These are phyloP conservation scores for Athalia cordata DNA, from an alignment of 2,888 invertebrate species.

Conservation along the genomic window DNA sequence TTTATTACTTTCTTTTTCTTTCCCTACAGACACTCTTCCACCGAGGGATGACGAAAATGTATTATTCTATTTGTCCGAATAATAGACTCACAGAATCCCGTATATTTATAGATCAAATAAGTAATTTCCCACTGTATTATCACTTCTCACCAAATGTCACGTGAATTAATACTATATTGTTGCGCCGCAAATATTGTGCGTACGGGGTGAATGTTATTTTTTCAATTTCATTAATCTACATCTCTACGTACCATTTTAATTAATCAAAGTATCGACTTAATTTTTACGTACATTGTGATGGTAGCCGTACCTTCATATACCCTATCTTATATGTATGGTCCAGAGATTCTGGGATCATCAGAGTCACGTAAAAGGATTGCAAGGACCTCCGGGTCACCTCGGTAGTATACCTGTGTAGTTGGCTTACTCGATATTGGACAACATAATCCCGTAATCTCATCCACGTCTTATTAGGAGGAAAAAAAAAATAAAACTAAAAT, in stretches of 20 bases:
- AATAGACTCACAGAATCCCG: conserved; percentile 4
- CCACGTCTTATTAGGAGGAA: conserved; percentile 52
- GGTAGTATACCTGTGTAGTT: conserved; percentile 49
- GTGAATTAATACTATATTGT: no score
- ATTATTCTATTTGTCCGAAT: conserved; percentile 19
- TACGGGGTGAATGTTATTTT: no score
- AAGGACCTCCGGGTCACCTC: conserved; percentile 52
- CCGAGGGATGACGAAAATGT: neutral
- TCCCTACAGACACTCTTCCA: no score
- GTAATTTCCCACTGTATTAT: conserved; percentile 15
- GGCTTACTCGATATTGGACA: conserved; percentile 59
- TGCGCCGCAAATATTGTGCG: no score
- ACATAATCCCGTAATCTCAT: conserved; percentile 65
- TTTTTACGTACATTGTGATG: no score
- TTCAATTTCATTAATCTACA: no score
- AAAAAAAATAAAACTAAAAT: neutral
- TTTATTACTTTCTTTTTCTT: no score
- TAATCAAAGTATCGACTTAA: no score
- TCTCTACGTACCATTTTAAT: no score
- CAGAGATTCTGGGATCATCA: conserved; percentile 17
- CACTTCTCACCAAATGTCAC: neutral
- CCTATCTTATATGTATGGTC: neutral
- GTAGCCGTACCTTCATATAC: no score
- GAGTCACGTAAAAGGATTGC: conserved; percentile 66
- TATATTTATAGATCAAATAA: neutral